Evolutionary conservation across 2,797 vertebrate species (phyloP).

Genomic region (Lacerta viridis): DNA sequence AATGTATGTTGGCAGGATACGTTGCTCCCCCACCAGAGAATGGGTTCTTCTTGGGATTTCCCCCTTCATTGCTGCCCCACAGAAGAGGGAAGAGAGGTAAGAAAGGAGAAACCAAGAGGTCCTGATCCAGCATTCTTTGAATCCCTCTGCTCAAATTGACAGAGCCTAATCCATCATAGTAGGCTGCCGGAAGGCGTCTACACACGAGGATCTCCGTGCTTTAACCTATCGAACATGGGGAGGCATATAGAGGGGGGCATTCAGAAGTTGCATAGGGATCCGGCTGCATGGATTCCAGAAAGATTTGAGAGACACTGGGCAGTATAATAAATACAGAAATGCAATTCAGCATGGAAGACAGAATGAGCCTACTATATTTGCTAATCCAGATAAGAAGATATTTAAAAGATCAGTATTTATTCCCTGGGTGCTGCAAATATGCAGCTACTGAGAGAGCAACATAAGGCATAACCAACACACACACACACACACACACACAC

Average conservation of each 20-base stretch:
- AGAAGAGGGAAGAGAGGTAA: neutral
- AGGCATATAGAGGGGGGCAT: neutral
- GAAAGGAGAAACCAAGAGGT: neutral
- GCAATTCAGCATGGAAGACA: too few relatives aligned
- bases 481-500: too few relatives aligned
- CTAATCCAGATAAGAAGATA: constrained; percentile 31
- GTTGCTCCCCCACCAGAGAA: too few relatives aligned
- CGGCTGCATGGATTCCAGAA: neutral
- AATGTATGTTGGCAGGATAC: neutral
- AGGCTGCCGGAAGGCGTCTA: neutral
- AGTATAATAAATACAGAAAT: neutral
- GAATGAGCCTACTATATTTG: constrained; percentile 15
- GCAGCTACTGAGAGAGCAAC: neutral
- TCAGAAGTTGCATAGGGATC: neutral
- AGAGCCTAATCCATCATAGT: neutral
- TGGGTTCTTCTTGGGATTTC: too few relatives aligned
- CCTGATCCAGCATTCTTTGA: too few relatives aligned
- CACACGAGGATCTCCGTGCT: too few relatives aligned
- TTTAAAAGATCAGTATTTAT: neutral
- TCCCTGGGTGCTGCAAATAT: neutral
- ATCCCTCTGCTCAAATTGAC: neutral
- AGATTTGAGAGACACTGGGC: neutral
- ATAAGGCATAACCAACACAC: neutral
- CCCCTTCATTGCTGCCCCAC: too few relatives aligned
- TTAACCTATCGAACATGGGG: neutral